Evolutionary conservation across 2,888 invertebrate genomes (phyloP).

Genomic region (Drosophila fulvimacula): DNA sequence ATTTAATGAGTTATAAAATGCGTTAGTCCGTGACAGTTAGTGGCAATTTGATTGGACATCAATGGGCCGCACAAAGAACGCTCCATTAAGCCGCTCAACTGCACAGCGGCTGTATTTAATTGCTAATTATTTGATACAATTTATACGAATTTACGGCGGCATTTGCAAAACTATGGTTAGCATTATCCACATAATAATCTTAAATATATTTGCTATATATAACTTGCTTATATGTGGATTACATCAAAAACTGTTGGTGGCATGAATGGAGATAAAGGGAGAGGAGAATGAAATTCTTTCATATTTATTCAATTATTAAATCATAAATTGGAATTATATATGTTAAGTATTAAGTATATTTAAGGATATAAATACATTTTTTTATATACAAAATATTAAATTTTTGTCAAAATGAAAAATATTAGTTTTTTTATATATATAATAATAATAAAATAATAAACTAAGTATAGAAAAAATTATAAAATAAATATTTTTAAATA

Average conservation of each 20-base stretch:
- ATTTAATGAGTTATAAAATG: conserved; percentile 67
- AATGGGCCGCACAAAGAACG: conserved; percentile 21
- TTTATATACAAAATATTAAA: no score
- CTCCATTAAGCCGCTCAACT: conserved; percentile 29
- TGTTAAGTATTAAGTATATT: no score
- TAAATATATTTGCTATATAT: background rate
- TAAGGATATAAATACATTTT: no score
- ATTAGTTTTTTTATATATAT: no score
- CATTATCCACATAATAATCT: background rate
- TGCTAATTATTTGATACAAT: conserved; percentile 16
- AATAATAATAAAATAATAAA: no score
- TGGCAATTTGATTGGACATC: conserved; percentile 46
- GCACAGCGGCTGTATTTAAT: conserved; percentile 6
- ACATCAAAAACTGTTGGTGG: background rate
- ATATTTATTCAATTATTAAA: no score
- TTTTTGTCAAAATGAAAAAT: no score
- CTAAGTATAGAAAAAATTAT: background rate
- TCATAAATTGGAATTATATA: no score
- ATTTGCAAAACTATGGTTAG: background rate
- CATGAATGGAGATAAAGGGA: no score
- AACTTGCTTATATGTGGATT: background rate
- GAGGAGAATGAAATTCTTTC: no score
- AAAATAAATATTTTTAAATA: no score
- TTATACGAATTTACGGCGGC: background rate
- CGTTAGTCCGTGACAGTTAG: conserved; percentile 51